Percentiles rank a stretch among this genome's conserved stretches.
Conservation (phyloP, 2,888 invertebrate species). For the Nowickia ferox region DNA sequence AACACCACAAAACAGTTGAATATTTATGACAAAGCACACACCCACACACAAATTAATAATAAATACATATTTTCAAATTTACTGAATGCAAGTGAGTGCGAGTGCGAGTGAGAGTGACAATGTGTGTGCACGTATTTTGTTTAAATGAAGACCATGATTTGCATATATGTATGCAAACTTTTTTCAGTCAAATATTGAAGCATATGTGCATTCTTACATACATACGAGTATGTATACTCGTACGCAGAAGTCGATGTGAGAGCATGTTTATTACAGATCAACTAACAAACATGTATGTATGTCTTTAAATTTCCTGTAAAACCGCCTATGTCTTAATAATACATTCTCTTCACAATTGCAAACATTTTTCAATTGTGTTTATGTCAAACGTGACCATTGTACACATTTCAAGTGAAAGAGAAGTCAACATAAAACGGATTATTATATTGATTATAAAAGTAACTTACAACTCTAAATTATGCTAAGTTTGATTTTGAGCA, state of each 20-base stretch:
- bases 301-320: not conserved
- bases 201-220: not conserved
- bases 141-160: conserved; percentile 42
- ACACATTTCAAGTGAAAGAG: too few species aligned
- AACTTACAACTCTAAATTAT: too few species aligned
- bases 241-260: not conserved
- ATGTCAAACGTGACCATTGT: too few species aligned
- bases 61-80: not conserved
- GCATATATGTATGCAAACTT: not conserved
- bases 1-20: conserved; percentile 45
- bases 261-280: conserved; percentile 39
- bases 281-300: conserved; percentile 5
- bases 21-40: conserved; percentile 55
- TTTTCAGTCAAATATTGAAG: not conserved
- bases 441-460: too few species aligned
- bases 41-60: conserved; percentile 47
- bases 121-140: not conserved
- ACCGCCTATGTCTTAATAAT: not conserved
- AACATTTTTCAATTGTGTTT: too few species aligned
- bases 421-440: too few species aligned
- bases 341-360: too few species aligned
- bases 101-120: not conserved
- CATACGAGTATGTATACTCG: not conserved
- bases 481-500: too few species aligned
- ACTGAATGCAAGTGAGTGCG: not conserved